Conservation (phyloP, 2,888 invertebrate genomes). For the Stictocephala bisonia region DNA sequence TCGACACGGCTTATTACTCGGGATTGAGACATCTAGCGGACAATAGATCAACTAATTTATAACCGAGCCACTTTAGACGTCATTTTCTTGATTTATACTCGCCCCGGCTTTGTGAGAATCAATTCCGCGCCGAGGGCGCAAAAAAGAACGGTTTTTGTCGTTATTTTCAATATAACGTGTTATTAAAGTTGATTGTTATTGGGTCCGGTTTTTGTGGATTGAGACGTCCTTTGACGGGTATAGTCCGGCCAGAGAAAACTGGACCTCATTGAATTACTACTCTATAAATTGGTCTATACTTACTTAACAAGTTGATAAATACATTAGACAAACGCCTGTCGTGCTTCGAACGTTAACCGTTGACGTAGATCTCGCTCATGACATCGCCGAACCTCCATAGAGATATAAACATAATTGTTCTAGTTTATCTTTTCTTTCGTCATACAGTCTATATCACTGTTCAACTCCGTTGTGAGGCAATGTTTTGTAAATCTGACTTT, state of each 20-base stretch:
- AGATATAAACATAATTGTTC: no score
- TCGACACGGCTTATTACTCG: conserved; percentile 20
- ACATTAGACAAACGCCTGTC: no score
- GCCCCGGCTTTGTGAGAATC: conserved; percentile 3
- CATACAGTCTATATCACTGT: no score
- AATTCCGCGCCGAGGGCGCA: conserved; percentile 26
- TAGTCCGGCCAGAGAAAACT: not conserved
- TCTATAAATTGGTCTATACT: no score
- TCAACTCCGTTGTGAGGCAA: no score
- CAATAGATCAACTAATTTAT: conserved; percentile 39
- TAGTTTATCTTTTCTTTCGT: no score
- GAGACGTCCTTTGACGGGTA: conserved; percentile 16
- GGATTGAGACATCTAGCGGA: conserved; percentile 34
- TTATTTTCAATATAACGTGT: conserved; percentile 33
- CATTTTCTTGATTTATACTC: conserved; percentile 37
- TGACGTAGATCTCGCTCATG: no score
- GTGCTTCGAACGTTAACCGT: no score
- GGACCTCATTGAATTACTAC: no score
- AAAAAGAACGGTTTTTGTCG: conserved; percentile 37
- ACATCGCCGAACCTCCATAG: no score
- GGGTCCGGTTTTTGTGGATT: not conserved
- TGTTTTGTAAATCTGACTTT: no score
- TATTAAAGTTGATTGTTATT: conserved; percentile 39
- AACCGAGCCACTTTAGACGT: conserved; percentile 33
- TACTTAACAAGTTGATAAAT: no score